Evolutionary conservation across 2,797 vertebrate genomes (phyloP).

Genomic region (Psittacula echo): DNA sequence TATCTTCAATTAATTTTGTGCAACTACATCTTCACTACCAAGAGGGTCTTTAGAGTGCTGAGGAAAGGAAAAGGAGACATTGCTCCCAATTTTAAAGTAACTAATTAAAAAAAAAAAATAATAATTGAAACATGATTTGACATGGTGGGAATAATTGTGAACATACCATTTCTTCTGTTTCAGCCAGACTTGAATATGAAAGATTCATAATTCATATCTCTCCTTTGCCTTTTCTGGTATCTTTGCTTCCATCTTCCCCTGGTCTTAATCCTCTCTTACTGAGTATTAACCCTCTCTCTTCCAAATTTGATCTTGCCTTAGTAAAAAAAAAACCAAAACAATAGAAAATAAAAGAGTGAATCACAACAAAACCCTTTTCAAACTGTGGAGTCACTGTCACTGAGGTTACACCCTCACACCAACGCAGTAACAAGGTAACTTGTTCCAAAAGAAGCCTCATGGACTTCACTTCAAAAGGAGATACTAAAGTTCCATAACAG

Average conservation of each 20-base stretch:
- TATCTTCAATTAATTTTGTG: conserved; percentile 60
- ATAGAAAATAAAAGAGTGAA: neutral
- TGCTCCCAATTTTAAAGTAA: conserved; percentile 42
- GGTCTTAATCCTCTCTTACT: neutral
- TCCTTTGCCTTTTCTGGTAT: neutral
- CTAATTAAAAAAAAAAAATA: neutral
- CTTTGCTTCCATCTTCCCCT: neutral
- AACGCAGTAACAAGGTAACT: neutral
- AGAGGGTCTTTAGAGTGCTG: conserved; percentile 21
- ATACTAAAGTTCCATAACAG: neutral
- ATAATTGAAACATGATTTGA: conserved; percentile 30
- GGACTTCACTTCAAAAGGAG: neutral
- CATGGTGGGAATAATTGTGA: neutral
- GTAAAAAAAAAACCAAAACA: neutral
- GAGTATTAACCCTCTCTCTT: neutral
- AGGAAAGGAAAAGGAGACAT: conserved; percentile 10
- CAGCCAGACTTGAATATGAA: neutral
- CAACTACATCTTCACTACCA: conserved; percentile 48
- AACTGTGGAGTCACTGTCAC: neutral
- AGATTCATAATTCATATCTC: neutral
- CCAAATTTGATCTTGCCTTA: neutral
- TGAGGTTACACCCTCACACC: neutral
- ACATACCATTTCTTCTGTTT: conserved; percentile 1
- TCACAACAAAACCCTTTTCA: neutral
- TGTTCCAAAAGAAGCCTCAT: neutral